Evolutionary conservation across 1,140 invertebrate genomes (phyloP), one percentile per base, ranked within the genome.

Genomic region (Leptopilina clavipes): DNA sequence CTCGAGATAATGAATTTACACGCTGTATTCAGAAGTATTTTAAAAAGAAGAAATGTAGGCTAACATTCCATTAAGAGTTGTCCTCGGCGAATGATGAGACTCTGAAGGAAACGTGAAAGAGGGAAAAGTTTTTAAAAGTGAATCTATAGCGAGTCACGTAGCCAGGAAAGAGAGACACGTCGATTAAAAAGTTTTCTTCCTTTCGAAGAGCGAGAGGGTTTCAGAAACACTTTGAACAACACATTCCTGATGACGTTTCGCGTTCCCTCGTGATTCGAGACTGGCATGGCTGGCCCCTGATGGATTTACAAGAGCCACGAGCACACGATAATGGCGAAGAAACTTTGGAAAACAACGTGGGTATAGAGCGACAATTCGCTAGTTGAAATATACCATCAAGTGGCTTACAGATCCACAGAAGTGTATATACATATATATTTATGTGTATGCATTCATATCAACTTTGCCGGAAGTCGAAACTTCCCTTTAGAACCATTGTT

Each of bases 291-390:
- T 31, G 25, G 25, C 25, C 11, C n/a, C 56, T 83, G 81, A 84
- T 81, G 76, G 76, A 81, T 84, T 84, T 82, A 79, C 82, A 70
- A 65, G 45, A 10, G 43, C 18, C 65, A 40, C 37, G 37, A 40
- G 8, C 37, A 40, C n/a, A 31, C 22, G 18, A 59, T 71, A 54
- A 22, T 72, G 45, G 43, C 17, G 18, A n/a, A 12, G 18, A 56
- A 73, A 82, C 76, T 76, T 83, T 80, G 52, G 73, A 84, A 84
- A 85, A 85, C 83, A 85, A 80, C 70, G 70, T 6, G 5, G 37
- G 73, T 25, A 59, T 25, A 25, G 25, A 31, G 17, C 45, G 18
- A 70, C 19, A 45, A 59, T 37, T 43, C 56, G 59, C 17, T 31
- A 9, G 44, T 74, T 12, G 25, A 19, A 31, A 40, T 37, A 31